Evolutionary conservation across 2,888 invertebrate genomes (phyloP), one percentile per base, ranked within the genome.

Genomic region (Biston betularia): DNA sequence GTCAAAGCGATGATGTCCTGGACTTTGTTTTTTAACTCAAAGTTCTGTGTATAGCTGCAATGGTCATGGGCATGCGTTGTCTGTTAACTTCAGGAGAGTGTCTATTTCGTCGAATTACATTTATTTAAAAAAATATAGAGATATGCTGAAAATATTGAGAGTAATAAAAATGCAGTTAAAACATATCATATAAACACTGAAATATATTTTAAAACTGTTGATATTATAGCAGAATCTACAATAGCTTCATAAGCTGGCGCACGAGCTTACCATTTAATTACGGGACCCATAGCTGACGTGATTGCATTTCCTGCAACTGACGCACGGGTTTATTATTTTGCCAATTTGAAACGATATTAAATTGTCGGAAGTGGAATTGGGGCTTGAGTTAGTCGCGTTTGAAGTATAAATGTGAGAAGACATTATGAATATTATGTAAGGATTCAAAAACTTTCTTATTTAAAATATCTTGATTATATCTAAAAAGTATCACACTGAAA

Each of bases 271-370:
- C 85, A 89, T 89, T 92, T 90, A 90, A 92, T 92, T 90, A 90
- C 85, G 76, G 52, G 63, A 77, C 85, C 84, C 84, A 85, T 86
- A 87, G 85, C 86, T 84, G 88, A 81, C 87, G 84, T 89, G 89
- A 92, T 92, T 92, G 91, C 91, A 86, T 91, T 91, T 89, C 87
- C 90, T 91, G 89, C 85, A 84, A 80, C 83, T 90, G 90, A 90
- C 90, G 86, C 85, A 76, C 80, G 79, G 72, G 88, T 89, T 88
- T 89, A 90, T 92, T 91, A 92, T 92, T 90, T 90, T 86, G 88
- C 90, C 88, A 90, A 90, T 92, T 89, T 88, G 81, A 87, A 89
- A 87, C 85, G 86, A 83, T 89, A 91, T 92, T 89, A 89, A 90
- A 89, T 87, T 87, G 86, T 87, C 85, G 80, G 76, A 84, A 77